Percentiles rank a stretch among this genome's conserved stretches.
phyloP scores from a whole-genome alignment of 2,113 vertebrate species.

The Naja naja region DNA sequence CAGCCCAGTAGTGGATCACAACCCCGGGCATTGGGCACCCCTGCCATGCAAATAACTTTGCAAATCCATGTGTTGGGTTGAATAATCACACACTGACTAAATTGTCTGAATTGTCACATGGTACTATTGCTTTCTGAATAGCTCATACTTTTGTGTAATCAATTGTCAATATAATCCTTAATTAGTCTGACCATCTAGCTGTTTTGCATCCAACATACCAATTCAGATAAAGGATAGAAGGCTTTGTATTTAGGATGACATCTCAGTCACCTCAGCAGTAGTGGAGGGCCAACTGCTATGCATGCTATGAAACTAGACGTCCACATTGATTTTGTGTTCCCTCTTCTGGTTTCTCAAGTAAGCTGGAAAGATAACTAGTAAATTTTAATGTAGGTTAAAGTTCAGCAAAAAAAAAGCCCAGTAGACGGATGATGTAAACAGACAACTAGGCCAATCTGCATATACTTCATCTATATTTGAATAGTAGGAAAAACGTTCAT shows the following conservation, averaged over 20 bases:
- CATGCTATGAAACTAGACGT: constrained; percentile 42
- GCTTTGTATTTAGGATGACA: constrained; percentile 53
- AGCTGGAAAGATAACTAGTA: constrained; percentile 57
- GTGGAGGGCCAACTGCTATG: constrained; percentile 31
- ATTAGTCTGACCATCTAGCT: constrained; percentile 73
- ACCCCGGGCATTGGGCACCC: no score
- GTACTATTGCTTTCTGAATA: constrained; percentile 44
- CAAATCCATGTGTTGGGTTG: background rate
- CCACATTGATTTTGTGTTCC: constrained; percentile 67
- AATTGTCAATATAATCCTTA: constrained; percentile 75
- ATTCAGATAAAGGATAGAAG: constrained; percentile 61
- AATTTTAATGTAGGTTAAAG: constrained; percentile 70
- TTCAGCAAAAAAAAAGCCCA: constrained; percentile 58
- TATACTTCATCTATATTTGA: constrained; percentile 48
- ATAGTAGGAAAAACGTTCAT: constrained; percentile 33
- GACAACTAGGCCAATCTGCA: constrained; percentile 37
- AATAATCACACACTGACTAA: background rate
- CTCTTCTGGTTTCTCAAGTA: constrained; percentile 52
- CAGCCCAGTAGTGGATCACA: background rate
- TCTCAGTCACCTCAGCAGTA: constrained; percentile 57
- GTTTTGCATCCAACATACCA: constrained; percentile 73
- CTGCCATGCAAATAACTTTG: background rate
- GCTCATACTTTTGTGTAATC: constrained; percentile 58
- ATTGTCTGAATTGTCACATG: constrained; percentile 21
- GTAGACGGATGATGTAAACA: constrained; percentile 57